Conservation (phyloP, 2,797 vertebrate species). For the Dendrocincla tyrannina region DNA sequence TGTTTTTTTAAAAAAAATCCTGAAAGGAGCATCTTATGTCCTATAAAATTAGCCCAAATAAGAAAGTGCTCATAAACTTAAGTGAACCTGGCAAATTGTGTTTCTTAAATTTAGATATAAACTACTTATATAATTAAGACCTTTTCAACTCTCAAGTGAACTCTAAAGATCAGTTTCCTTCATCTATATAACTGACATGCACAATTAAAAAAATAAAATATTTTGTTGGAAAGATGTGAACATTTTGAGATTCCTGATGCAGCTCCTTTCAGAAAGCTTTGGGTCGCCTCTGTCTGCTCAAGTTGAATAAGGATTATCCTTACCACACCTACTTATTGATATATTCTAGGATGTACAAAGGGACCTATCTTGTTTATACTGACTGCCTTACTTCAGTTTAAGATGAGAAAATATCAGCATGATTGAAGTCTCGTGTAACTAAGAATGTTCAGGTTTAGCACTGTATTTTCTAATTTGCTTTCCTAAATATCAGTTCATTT, state of each 20-base stretch:
- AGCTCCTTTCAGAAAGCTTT: background rate
- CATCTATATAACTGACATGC: background rate
- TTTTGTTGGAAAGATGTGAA: background rate
- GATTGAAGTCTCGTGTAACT: background rate
- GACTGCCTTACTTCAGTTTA: background rate
- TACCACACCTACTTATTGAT: background rate
- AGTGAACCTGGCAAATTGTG: background rate
- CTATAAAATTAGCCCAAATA: background rate
- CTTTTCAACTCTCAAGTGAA: background rate
- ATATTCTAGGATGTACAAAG: background rate
- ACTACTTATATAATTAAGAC: background rate
- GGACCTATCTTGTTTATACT: background rate
- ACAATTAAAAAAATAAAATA: background rate
- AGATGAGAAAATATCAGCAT: background rate
- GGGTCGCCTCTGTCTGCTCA: background rate
- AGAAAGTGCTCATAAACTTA: background rate
- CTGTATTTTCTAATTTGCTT: background rate
- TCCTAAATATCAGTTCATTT: background rate
- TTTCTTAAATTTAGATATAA: background rate
- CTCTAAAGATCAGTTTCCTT: background rate
- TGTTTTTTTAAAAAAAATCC: background rate
- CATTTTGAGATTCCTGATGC: background rate
- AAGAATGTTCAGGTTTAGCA: background rate
- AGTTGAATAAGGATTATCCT: background rate
- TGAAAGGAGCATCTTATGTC: accelerated